Conservation (phyloP, 2,797 vertebrate genomes). For the Micropoecilia bifurca region DNA sequence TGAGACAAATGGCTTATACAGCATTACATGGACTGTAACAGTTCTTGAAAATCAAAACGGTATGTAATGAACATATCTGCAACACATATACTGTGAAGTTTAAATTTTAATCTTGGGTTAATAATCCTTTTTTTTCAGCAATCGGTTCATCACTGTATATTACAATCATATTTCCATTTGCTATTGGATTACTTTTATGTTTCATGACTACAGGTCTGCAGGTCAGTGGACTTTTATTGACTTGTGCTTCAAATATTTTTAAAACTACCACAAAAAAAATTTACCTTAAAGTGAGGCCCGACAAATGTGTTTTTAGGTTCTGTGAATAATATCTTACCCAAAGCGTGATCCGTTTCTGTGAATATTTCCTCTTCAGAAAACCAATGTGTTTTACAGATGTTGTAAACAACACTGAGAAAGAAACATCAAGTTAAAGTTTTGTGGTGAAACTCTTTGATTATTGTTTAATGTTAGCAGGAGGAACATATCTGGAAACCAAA, state of each 20-base stretch:
- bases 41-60: conserved; percentile 25
- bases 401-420: neutral
- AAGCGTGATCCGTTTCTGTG: neutral
- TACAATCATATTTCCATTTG: neutral
- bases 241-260: neutral
- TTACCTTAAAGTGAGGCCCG: neutral
- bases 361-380: neutral
- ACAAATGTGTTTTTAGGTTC: neutral
- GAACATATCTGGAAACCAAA: neutral
- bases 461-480: neutral
- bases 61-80: conserved; percentile 13
- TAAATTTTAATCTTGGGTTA: neutral
- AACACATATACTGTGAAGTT: neutral
- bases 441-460: neutral
- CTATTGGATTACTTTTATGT: conserved; percentile 14
- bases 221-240: conserved; percentile 34
- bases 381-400: neutral
- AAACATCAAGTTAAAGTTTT: neutral
- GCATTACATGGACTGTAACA: conserved; percentile 37
- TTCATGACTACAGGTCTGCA: conserved; percentile 3
- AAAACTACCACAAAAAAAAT: no score
- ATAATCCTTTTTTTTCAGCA: conserved; percentile 16
- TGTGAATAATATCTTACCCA: neutral
- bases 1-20: accelerated
- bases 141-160: accelerated